Evolutionary conservation across 2,113 vertebrate genomes (phyloP).

Genomic region (Alethe castanea): DNA sequence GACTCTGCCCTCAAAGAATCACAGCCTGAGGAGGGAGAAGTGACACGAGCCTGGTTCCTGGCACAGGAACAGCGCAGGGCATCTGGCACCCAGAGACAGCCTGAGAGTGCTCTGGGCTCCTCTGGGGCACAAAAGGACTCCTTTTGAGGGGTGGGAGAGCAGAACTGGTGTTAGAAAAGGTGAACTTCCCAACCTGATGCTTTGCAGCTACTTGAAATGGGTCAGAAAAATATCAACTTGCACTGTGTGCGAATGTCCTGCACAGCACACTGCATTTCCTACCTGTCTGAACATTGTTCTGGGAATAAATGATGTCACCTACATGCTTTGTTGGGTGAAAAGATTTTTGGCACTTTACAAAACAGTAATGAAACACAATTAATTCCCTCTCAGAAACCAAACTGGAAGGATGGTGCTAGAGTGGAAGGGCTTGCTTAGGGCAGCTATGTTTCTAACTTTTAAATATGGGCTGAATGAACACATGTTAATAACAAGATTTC

Average conservation of each 20-base stretch:
- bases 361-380: not conserved
- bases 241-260: accelerated
- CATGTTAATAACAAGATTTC: not conserved
- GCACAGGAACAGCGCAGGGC: not conserved
- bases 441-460: not conserved
- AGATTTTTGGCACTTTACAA: not conserved
- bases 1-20: not conserved
- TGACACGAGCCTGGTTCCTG: not conserved
- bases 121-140: not conserved
- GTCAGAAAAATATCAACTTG: not conserved
- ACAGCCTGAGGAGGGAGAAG: not conserved
- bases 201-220: not conserved
- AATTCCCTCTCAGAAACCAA: not conserved
- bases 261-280: not conserved
- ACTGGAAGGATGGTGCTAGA: not conserved
- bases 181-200: not conserved
- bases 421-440: not conserved
- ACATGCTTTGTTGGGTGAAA: not conserved
- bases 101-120: not conserved
- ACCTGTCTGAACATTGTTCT: not conserved
- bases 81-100: not conserved
- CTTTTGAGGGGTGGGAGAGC: not conserved
- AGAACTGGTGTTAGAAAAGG: not conserved
- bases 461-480: not conserved
- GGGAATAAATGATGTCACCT: not conserved